A percentile compares a stretch with the other conserved stretches of the same genome.
Evolutionary conservation across 2,113 vertebrate genomes (phyloP).

Genomic region (Aythya baeri): DNA sequence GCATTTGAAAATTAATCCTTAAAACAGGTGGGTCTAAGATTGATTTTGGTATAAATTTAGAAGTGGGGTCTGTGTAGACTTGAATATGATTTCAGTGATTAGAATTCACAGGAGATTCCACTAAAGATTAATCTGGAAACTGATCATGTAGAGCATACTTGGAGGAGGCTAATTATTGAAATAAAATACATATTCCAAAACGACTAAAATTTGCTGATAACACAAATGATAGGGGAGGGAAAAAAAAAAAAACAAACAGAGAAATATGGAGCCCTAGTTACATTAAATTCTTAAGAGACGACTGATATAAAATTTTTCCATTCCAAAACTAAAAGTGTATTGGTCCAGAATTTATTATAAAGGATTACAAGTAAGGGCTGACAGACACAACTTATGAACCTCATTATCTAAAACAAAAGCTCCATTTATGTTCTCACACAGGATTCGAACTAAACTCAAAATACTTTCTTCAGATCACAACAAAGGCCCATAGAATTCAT

Average conservation of each 20-base stretch:
- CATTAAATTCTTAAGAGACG: not conserved
- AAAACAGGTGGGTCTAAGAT: conserved; percentile 4
- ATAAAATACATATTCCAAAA: not conserved
- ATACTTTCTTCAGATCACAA: not conserved
- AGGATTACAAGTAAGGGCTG: not conserved
- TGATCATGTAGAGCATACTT: not conserved
- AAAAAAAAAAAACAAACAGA: not conserved
- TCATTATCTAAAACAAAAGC: not conserved
- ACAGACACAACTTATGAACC: not conserved
- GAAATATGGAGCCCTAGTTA: not conserved
- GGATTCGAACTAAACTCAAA: not conserved
- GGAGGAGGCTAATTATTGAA: conserved; percentile 23
- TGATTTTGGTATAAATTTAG: conserved; percentile 16
- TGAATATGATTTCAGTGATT: conserved; percentile 20
- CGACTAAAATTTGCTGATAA: conserved; percentile 1
- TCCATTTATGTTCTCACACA: not conserved
- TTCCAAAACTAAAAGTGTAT: not conserved
- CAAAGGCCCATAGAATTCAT: not conserved
- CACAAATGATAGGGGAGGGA: not conserved
- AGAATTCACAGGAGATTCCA: conserved; percentile 17
- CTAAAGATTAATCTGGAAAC: conserved; percentile 5
- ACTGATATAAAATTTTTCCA: not conserved
- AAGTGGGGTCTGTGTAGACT: not conserved
- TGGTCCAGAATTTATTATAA: not conserved
- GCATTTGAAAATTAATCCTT: conserved; percentile 54